Percentiles rank a stretch among this genome's conserved stretches.
phyloP scores from a whole-genome alignment of 2,797 vertebrate genomes.

The Parotocinclus haroldoi region DNA sequence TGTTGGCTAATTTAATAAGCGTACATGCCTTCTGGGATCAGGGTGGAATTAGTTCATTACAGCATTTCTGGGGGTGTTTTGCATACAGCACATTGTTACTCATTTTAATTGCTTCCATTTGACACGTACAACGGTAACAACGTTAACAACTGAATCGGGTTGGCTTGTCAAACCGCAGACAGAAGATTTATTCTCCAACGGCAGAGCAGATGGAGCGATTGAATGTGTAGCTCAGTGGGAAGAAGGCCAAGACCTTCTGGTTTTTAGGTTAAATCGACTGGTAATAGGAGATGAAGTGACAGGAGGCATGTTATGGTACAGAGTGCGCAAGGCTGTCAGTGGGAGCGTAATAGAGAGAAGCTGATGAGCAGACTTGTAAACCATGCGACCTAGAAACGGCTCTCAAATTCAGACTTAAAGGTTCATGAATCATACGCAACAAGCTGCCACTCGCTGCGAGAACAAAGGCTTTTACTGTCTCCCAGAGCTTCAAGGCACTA shows the following conservation, averaged over 20 bases:
- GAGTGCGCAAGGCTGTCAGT: constrained; percentile 30
- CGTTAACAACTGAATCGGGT: constrained; percentile 33
- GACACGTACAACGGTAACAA: constrained; percentile 13
- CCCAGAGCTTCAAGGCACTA: constrained; percentile 17
- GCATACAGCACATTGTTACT: constrained; percentile 14
- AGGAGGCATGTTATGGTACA: constrained; percentile 21
- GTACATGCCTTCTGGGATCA: too few relatives aligned
- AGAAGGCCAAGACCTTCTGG: constrained; percentile 34
- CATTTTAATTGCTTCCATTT: constrained; percentile 15
- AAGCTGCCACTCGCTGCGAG: background rate
- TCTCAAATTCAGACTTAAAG: constrained; percentile 2
- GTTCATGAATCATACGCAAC: constrained; percentile 36
- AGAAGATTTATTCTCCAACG: constrained; percentile 27
- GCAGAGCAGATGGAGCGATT: constrained; percentile 19
- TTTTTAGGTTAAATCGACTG: constrained; percentile 35
- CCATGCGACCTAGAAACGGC: constrained; percentile 22
- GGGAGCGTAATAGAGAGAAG: constrained; percentile 26
- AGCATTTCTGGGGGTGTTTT: background rate
- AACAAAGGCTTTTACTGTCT: constrained; percentile 28
- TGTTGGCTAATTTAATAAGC: too few relatives aligned
- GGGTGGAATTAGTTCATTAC: background rate
- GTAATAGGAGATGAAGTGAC: constrained; percentile 35
- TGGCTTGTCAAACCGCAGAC: constrained; percentile 38
- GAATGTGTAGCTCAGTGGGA: constrained; percentile 7
- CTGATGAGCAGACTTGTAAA: constrained; percentile 33